These are phyloP conservation scores for Subacronicta megacephala DNA, from an alignment of 2,888 invertebrate species.

Conservation along the genomic window DNA sequence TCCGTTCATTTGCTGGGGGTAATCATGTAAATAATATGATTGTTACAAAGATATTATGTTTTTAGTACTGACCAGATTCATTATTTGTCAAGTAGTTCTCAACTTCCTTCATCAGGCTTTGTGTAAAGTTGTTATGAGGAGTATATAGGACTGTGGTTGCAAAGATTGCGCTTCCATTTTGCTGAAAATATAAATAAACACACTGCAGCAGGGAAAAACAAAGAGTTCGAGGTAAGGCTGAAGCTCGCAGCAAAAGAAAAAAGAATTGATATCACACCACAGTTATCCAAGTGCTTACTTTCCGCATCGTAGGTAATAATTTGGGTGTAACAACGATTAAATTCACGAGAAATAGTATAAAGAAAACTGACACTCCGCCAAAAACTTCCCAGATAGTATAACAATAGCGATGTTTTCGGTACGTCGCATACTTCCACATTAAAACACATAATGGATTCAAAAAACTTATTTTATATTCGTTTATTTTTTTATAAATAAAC, in stretches of 20 bases:
- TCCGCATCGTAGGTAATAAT: not conserved
- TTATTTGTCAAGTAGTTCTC: slow-evolving; percentile 12
- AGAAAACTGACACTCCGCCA: slow-evolving; percentile 33
- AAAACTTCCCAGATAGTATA: slow-evolving; percentile 25
- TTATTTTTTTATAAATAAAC: not conserved
- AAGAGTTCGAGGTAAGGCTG: too few relatives aligned
- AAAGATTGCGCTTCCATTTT: not conserved
- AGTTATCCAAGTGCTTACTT: not conserved
- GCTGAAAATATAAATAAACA: slow-evolving; percentile 8
- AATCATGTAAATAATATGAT: too few relatives aligned
- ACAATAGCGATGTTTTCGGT: slow-evolving; percentile 7
- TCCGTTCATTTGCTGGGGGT: too few relatives aligned
- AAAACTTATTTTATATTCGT: not conserved
- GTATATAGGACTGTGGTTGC: slow-evolving; percentile 20
- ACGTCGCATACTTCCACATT: slow-evolving; percentile 29
- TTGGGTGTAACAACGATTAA: not conserved
- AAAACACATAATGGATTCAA: slow-evolving; percentile 28
- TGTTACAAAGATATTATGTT: too few relatives aligned
- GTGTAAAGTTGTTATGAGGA: slow-evolving; percentile 23
- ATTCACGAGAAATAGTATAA: slow-evolving; percentile 26
- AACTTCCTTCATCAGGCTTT: slow-evolving; percentile 16
- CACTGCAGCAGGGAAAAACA: too few relatives aligned
- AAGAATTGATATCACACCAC: too few relatives aligned
- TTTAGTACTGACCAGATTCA: slow-evolving; percentile 6
- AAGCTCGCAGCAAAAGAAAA: too few relatives aligned